A percentile compares a stretch with the other conserved stretches of the same genome.
These are phyloP conservation scores for Nomada fabriciana DNA, from an alignment of 2,888 invertebrate genomes.

Conservation along the genomic window DNA sequence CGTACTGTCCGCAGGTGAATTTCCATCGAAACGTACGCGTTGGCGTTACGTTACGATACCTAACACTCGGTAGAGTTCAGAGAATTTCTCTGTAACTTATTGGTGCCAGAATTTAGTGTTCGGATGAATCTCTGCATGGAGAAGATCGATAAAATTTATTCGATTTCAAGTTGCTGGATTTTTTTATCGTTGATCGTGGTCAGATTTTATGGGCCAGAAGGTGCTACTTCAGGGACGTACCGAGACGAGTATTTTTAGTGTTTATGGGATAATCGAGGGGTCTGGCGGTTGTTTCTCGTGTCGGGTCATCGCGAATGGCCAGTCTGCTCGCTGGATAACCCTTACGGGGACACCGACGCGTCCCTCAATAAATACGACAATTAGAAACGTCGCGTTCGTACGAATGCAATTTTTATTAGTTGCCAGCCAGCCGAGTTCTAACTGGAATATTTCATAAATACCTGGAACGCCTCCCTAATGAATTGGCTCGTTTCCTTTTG, in stretches of 20 bases:
- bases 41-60: neutral
- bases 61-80: neutral
- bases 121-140: no score
- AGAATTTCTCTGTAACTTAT: no score
- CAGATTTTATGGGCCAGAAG: neutral
- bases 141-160: no score
- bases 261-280: constrained; percentile 18
- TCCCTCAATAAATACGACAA: constrained; percentile 48
- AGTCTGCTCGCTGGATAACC: constrained; percentile 7
- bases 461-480: constrained; percentile 31
- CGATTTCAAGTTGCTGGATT: neutral
- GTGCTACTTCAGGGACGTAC: constrained; percentile 2
- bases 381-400: constrained; percentile 43
- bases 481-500: constrained; percentile 19
- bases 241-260: constrained; percentile 31
- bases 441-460: constrained; percentile 41
- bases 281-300: neutral
- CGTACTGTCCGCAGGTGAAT: constrained; percentile 23
- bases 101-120: no score
- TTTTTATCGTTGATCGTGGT: neutral
- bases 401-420: constrained; percentile 34
- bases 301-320: constrained; percentile 16
- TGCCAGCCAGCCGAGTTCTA: neutral
- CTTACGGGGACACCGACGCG: constrained; percentile 22
- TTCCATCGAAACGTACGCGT: neutral